phyloP scores from a whole-genome alignment of 2,888 invertebrate genomes.

The Meiosimyza decipiens region DNA sequence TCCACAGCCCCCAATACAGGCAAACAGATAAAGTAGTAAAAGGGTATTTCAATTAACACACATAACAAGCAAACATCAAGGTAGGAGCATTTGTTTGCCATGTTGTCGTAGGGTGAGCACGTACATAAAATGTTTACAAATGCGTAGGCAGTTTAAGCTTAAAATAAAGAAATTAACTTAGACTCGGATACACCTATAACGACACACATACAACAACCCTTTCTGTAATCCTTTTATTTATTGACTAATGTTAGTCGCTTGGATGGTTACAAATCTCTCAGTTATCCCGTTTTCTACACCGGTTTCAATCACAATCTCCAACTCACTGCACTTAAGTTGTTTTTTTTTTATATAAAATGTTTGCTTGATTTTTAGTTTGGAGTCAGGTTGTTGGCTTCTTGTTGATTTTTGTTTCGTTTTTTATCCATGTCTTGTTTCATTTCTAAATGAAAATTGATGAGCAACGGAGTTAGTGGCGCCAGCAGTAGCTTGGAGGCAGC shows the following conservation, averaged over 20 bases:
- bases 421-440: background rate
- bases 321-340: too few species aligned
- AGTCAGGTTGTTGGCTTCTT: background rate
- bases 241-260: too few species aligned
- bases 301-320: too few species aligned
- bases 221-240: too few species aligned
- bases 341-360: too few species aligned
- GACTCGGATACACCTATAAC: background rate
- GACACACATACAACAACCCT: background rate
- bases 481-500: background rate
- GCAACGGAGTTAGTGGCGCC: background rate
- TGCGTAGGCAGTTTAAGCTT: background rate
- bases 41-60: background rate
- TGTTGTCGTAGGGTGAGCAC: too few species aligned
- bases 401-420: background rate
- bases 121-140: too few species aligned
- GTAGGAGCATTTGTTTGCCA: background rate
- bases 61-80: background rate
- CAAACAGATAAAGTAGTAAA: too few species aligned
- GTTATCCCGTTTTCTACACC: too few species aligned
- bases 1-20: too few species aligned
- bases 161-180: slow-evolving; percentile 21
- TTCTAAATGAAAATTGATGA: slow-evolving; percentile 13
- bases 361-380: too few species aligned
- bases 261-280: too few species aligned